Evolutionary conservation across 2,113 vertebrate species (phyloP), one percentile per base, ranked within the genome.

Genomic region (Thalassoma bifasciatum): DNA sequence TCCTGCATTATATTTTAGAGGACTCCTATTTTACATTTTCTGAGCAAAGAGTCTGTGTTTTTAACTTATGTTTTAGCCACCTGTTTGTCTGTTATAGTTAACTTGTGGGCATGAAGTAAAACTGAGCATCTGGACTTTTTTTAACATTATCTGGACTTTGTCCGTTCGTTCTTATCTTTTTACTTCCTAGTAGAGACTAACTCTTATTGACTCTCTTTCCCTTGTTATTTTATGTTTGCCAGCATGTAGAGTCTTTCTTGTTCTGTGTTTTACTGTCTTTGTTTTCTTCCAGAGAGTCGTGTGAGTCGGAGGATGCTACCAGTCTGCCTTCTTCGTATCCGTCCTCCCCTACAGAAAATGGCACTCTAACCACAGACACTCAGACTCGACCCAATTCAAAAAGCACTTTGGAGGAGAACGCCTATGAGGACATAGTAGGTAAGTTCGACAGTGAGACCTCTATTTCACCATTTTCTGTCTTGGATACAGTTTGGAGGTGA

Each of bases 341-440:
- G 14, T 92, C 97, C 66, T 96, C 96, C 61, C 98, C 96, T 16
- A 95, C 93, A 71, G 96, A 98, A 92, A 99, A 99, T 26, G 97
- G 98, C 91, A 96, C 96, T 1, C 59, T 84, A 56, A 86, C 89
- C 73, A 68, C 79, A 61, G 95, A 95, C 75, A 92, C 80, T 73
- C 95, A 93, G 87, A 95, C 89, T 75, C 95, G 95, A 70, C 95
- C 95, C 91, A 94, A 92, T 93, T 96, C 95, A 74, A 98, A 98
- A 94, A 96, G 96, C 96, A 96, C 96, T 95, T 96, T 96, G 94
- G 97, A 99, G 94, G 98, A 99, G 86, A 99, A 99, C 78, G 93
- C 97, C 78, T 99, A 99, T 77, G 98, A 99, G 92, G 98, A 99
- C 81, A 98, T 99, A 71, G 95, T 97, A 88, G 98, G 98, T 99